Percentiles rank a stretch among this genome's conserved stretches.
Evolutionary conservation across 2,113 vertebrate species (phyloP).

Genomic region (Psephotus haematonotus): DNA sequence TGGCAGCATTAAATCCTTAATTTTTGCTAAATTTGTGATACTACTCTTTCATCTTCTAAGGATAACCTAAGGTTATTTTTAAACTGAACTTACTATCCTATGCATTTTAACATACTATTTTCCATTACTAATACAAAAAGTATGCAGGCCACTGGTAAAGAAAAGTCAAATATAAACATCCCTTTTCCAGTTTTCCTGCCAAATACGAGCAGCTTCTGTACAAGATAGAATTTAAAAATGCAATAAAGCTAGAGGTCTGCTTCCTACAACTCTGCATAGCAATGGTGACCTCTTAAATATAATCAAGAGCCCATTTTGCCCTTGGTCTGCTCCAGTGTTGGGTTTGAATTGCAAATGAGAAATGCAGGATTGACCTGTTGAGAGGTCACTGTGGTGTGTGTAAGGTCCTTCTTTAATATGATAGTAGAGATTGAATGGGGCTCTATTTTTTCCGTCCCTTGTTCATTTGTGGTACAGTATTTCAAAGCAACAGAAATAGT

Average conservation of each 20-base stretch:
- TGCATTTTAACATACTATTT: constrained; percentile 59
- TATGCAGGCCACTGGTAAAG: constrained; percentile 17
- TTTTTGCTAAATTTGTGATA: constrained; percentile 17
- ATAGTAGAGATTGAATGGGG: constrained; percentile 71
- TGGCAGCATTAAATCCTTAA: background rate
- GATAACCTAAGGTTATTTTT: constrained; percentile 70
- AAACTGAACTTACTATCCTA: constrained; percentile 53
- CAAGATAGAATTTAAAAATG: constrained; percentile 76
- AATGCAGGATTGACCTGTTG: constrained; percentile 73
- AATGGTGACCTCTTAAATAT: constrained; percentile 78
- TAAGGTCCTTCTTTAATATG: constrained; percentile 79
- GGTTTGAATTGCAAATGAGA: constrained; percentile 84
- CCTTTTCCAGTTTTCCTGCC: constrained; percentile 62
- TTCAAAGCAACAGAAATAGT: constrained; percentile 77
- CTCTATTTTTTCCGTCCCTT: constrained; percentile 74
- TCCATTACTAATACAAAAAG: constrained; percentile 51
- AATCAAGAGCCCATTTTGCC: constrained; percentile 80
- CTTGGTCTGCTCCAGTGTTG: constrained; percentile 73
- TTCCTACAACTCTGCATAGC: constrained; percentile 76
- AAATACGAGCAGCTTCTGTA: constrained; percentile 66
- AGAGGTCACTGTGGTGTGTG: constrained; percentile 75
- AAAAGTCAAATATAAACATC: constrained; percentile 54
- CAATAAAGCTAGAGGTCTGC: constrained; percentile 71
- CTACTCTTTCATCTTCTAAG: constrained; percentile 41
- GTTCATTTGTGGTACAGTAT: constrained; percentile 77